Percentiles rank a stretch among this genome's conserved stretches.
These are phyloP conservation scores for Scalopus aquaticus DNA, from an alignment of 2,113 vertebrate genomes.

Conservation along the genomic window DNA sequence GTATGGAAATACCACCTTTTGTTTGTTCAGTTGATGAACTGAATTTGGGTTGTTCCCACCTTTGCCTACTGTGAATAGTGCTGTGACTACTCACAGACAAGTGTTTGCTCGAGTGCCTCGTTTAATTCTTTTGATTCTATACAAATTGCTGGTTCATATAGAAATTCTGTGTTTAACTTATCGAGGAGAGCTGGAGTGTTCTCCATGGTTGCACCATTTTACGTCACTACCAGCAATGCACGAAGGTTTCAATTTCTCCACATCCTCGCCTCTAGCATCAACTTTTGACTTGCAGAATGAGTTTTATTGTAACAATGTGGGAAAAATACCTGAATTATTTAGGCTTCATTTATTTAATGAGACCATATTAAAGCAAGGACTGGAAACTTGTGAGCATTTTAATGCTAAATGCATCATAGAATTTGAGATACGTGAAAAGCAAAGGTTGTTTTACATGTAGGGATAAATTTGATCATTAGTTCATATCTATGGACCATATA, in stretches of 20 bases:
- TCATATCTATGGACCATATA: neutral
- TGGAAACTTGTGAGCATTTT: neutral
- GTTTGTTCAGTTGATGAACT: accelerated
- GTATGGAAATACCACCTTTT: neutral
- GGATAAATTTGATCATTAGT: constrained; percentile 62
- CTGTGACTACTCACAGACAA: neutral
- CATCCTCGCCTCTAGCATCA: neutral
- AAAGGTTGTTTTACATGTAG: constrained; percentile 48
- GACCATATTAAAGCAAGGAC: constrained; percentile 55
- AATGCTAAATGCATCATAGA: constrained; percentile 34
- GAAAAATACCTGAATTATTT: constrained; percentile 70
- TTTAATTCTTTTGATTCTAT: neutral
- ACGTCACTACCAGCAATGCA: neutral
- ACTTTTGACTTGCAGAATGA: constrained; percentile 37
- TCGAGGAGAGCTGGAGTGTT: neutral
- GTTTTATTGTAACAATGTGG: constrained; percentile 35
- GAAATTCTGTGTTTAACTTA: neutral
- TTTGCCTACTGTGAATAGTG: neutral
- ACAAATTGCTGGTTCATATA: neutral
- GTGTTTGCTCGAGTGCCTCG: neutral
- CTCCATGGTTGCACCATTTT: neutral
- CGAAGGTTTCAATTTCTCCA: neutral
- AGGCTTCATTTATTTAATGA: constrained; percentile 79
- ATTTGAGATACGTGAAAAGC: constrained; percentile 31
- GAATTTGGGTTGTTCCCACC: neutral